Evolutionary conservation across 2,888 invertebrate genomes (phyloP).

Genomic region (Bhutanitis thaidina): DNA sequence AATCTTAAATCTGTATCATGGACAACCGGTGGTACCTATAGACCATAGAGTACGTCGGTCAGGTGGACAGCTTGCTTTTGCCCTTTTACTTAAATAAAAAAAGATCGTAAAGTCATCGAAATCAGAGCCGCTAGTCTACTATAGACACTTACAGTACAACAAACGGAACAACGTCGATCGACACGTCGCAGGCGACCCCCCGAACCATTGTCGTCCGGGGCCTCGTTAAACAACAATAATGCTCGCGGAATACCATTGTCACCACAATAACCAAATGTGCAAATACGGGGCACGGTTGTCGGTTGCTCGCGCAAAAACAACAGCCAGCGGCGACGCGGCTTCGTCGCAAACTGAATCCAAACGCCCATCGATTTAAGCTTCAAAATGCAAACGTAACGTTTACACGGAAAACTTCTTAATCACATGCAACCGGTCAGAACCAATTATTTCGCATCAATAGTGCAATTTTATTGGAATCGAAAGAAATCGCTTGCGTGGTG

Average conservation of each 20-base stretch:
- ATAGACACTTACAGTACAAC: too few relatives aligned
- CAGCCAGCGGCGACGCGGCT: not conserved
- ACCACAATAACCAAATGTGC: constrained; percentile 32
- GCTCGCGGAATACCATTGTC: constrained; percentile 24
- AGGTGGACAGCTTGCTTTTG: too few relatives aligned
- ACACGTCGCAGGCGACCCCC: constrained; percentile 8
- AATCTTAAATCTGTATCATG: too few relatives aligned
- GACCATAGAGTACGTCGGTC: too few relatives aligned
- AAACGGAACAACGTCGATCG: not conserved
- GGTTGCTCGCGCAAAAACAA: not conserved
- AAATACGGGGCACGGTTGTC: constrained; percentile 12
- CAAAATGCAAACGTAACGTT: not conserved
- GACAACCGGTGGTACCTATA: too few relatives aligned
- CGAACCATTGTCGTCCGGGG: constrained; percentile 24
- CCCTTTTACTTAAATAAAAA: too few relatives aligned
- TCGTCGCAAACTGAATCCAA: not conserved
- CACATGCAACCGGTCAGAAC: not conserved
- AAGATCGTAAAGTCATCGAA: too few relatives aligned
- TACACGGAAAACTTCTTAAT: constrained; percentile 4
- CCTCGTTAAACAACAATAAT: constrained; percentile 38
- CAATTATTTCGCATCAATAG: constrained; percentile 5
- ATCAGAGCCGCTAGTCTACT: too few relatives aligned
- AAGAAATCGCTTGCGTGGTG: constrained; percentile 5
- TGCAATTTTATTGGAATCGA: constrained; percentile 5
- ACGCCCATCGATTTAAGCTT: not conserved